These are phyloP conservation scores for Megalonaias nervosa DNA, from an alignment of 1,140 invertebrate species.

Conservation along the genomic window DNA sequence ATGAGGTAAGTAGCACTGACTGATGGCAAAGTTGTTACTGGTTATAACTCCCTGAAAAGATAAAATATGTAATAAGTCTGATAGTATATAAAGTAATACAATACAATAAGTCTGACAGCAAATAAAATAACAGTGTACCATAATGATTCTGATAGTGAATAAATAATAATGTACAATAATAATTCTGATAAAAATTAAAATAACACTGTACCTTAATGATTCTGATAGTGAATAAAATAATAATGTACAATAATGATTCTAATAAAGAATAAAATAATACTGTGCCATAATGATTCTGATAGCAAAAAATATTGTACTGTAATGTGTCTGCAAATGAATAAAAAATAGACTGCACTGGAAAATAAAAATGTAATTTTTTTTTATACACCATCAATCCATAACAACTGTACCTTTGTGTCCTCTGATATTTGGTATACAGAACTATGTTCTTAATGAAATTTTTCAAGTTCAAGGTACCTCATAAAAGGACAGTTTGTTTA, in stretches of 20 bases:
- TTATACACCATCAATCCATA: too few relatives aligned
- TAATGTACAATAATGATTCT: not conserved
- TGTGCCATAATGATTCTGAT: too few relatives aligned
- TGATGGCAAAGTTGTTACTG: conserved; percentile 78
- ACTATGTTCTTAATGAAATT: too few relatives aligned
- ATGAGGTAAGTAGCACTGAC: conserved; percentile 83
- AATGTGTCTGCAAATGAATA: too few relatives aligned
- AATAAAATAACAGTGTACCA: not conserved
- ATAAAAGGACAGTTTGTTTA: too few relatives aligned
- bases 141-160: not conserved
- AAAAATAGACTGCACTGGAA: too few relatives aligned
- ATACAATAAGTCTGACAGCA: not conserved
- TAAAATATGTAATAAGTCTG: conserved; percentile 34
- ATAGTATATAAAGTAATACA: not conserved
- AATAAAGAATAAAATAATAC: too few relatives aligned
- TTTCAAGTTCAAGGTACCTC: too few relatives aligned
- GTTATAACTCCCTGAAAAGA: conserved; percentile 78
- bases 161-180: not conserved
- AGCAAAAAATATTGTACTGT: too few relatives aligned
- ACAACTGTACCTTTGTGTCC: too few relatives aligned
- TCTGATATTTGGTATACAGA: too few relatives aligned
- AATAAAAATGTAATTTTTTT: too few relatives aligned
- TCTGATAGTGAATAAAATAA: not conserved
- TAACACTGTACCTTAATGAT: not conserved
- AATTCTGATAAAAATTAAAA: not conserved